Base-by-base conservation (phyloP, 2,797 vertebrate species). In the Austrolebias charrua region DNA sequence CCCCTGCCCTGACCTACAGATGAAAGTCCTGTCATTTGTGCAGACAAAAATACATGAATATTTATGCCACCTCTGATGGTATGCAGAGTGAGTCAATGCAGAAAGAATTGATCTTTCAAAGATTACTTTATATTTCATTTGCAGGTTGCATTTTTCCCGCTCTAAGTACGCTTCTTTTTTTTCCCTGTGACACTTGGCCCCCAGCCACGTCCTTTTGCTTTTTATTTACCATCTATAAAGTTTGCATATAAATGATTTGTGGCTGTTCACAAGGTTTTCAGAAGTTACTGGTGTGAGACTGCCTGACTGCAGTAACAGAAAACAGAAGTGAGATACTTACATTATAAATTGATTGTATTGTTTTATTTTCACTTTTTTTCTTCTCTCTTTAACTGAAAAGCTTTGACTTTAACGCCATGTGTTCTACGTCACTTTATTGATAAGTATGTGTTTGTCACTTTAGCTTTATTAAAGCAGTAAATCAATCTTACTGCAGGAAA, bases 41-140 rank as follows among this genome's bases (percentile, higher is more conserved):
- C 44, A 35, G 65, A 46, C 57, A 49, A 13, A 60, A 76, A 75
- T 55, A 64, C 60, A 79, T 84, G 59, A 79, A 88, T 88, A 83
- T 81, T 78, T 81, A 86, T 86, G 69, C 65, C 66, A 77, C 64
- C 67, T 76, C 69, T 73, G 81, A 68, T 71, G 44, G 55, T 55
- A 65, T 19, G 12, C 57, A 62, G 24, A 60, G 14, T 51, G 57
- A 66, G 56, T 70, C 38, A 63, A 64, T 5, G 40, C 63, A 62
- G 62, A 55, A 60, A 77, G 45, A 84, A 86, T 86, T 6, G 38
- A 75, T 79, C 78, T 81, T 81, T 78, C 60, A 28, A 60, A 79
- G 66, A 71, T 63, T 75, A 56, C 73, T 83, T 85, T 57, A 75
- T 60, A 84, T 82, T 84, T 77, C 14, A 79, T 80, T 85, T 82